Base-by-base conservation (phyloP, 1,140 invertebrate genomes). In the Holcopasites calliopsidis region DNA sequence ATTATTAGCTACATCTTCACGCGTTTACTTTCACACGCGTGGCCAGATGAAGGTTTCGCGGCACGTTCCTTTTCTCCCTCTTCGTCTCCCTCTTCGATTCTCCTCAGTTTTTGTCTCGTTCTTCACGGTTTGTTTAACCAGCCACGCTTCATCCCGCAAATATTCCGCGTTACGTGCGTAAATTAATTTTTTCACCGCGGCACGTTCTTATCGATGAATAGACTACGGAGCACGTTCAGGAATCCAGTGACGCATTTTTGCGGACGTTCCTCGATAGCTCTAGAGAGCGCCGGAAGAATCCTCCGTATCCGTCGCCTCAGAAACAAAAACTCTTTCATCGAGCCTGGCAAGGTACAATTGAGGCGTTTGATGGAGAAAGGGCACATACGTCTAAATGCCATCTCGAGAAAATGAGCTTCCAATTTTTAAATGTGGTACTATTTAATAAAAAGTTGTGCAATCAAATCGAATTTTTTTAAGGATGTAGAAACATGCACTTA, bases 51-150 rank as follows among this genome's bases (percentile, higher is more conserved):
- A 23, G 11, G 2, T 18, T 33, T 21, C 26, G 23, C n/a, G 28
- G 23, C 69, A 8, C 47, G 26, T n/a, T 54, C 23, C 47, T 13
- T 54, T 38, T 26, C 23, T 21, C 33, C 28, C 23, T 10, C 7
- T 16, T 7, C n/a, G n/a, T 23, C 21, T 8, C 11, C 16, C 33
- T 6, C 11, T 65, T 73, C 60, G n/a, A 31, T 40, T 44, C 70
- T 16, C n/a, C 16, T 5, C 18, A 0, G 49, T 73, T 73, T 66
- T 52, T 66, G 38, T 66, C 11, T 28, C 16, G 10, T 26, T 61
- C 61, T 55, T 73, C 71, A 40, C 44, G 49, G 60, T 73, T 66
- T 73, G 49, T 65, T 65, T 64, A 73, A 73, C 70, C 52, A 28
- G 35, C 28, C n/a, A 73, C 60, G n/a, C 16, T 55, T 16, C 23